Conservation (phyloP, 2,797 vertebrate species). For the Enteromius argenteus region DNA sequence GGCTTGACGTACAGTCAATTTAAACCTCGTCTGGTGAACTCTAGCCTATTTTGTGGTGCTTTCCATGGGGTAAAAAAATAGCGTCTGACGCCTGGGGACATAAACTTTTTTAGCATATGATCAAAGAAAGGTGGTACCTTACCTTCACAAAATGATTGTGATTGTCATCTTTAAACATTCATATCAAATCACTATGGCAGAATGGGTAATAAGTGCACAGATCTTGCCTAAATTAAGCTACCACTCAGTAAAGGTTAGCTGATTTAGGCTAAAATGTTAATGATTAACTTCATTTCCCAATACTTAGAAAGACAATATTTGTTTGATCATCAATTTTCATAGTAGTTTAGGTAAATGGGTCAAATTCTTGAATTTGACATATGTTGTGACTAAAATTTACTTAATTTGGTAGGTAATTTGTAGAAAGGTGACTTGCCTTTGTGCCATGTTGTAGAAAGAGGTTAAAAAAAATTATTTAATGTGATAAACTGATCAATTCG, state of each 20-base stretch:
- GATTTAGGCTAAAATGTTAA: neutral
- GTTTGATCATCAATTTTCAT: neutral
- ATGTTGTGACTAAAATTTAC: neutral
- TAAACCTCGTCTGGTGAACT: constrained; percentile 7
- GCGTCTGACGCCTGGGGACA: neutral
- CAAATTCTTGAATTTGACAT: neutral
- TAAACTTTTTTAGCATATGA: neutral
- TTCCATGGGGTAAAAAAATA: neutral
- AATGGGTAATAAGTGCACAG: neutral
- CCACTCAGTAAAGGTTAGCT: neutral
- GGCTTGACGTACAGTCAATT: neutral
- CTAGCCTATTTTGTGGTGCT: neutral
- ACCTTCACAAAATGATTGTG: neutral
- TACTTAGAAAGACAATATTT: neutral
- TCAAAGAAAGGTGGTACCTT: neutral
- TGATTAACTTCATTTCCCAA: neutral
- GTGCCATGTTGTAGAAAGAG: neutral
- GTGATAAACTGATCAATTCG: neutral
- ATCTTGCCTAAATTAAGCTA: neutral
- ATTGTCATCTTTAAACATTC: neutral
- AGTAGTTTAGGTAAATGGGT: neutral
- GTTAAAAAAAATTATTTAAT: neutral
- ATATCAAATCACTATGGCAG: neutral
- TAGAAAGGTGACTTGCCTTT: neutral
- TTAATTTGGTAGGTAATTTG: neutral